Conservation (phyloP, 2,113 vertebrate species). For the Lipophrys pholis region DNA sequence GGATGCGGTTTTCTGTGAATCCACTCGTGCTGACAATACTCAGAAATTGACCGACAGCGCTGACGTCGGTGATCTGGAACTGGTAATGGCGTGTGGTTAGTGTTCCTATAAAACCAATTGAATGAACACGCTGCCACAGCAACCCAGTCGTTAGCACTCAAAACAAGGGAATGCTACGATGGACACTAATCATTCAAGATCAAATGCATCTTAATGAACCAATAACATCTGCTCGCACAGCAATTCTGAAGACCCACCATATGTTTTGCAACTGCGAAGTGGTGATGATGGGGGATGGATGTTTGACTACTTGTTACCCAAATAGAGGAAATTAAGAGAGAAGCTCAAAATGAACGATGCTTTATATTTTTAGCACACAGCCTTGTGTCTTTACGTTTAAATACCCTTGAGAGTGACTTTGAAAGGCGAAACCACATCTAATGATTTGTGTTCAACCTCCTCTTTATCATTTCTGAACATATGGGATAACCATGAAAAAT, state of each 20-base stretch:
- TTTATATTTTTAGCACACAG: not conserved
- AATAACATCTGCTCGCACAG: slow-evolving; percentile 74
- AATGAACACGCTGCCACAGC: slow-evolving; percentile 63
- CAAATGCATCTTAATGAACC: slow-evolving; percentile 68
- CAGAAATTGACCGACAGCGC: slow-evolving; percentile 54
- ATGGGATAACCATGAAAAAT: slow-evolving; percentile 26
- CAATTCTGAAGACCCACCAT: slow-evolving; percentile 51
- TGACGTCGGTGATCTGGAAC: slow-evolving; percentile 65
- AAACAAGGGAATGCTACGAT: slow-evolving; percentile 66
- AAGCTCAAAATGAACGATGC: slow-evolving; percentile 27
- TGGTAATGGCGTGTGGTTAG: slow-evolving; percentile 60
- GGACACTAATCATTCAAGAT: slow-evolving; percentile 75
- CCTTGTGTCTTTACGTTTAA: not conserved
- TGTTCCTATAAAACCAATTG: slow-evolving; percentile 57
- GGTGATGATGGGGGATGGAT: slow-evolving; percentile 35
- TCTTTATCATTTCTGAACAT: slow-evolving; percentile 30
- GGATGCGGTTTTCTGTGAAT: slow-evolving; percentile 25
- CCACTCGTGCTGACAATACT: slow-evolving; percentile 48
- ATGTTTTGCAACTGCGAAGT: slow-evolving; percentile 56
- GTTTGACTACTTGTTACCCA: slow-evolving; percentile 26
- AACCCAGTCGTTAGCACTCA: slow-evolving; percentile 59
- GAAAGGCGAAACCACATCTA: not conserved
- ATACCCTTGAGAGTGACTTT: slow-evolving; percentile 56
- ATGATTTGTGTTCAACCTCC: not conserved
- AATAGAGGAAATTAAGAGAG: slow-evolving; percentile 23